phyloP scores from a whole-genome alignment of 2,113 vertebrate genomes.

The Erythrocercus mccallii region DNA sequence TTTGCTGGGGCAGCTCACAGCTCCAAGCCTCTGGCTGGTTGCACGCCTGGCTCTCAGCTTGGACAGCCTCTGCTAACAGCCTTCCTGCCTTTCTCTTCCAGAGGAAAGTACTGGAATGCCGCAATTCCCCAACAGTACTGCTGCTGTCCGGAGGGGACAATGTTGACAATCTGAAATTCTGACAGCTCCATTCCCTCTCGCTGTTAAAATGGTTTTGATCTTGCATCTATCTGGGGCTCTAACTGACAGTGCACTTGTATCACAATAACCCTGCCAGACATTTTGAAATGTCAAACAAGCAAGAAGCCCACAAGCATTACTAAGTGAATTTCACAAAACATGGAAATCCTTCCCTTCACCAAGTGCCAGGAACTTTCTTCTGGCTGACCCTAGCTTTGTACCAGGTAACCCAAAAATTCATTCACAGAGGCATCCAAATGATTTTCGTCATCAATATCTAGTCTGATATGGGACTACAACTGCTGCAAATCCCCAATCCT shows the following conservation, averaged over 20 bases:
- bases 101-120: background rate
- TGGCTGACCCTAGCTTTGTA: background rate
- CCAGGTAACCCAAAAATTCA: background rate
- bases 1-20: background rate
- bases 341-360: background rate
- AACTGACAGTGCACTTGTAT: background rate
- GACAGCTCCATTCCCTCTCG: background rate
- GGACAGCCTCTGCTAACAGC: background rate
- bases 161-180: background rate
- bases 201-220: background rate
- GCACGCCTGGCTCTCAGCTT: background rate
- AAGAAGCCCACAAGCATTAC: background rate
- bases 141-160: background rate
- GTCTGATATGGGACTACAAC: background rate
- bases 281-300: background rate
- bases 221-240: background rate
- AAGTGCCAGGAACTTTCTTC: background rate
- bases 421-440: background rate
- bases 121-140: background rate
- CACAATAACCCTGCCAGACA: background rate
- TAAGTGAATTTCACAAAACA: background rate
- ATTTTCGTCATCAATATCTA: background rate
- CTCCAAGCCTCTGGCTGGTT: background rate
- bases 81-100: background rate
- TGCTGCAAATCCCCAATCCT: background rate